Conservation (phyloP, 1,140 invertebrate genomes). For the Cecropterus lyciades region DNA sequence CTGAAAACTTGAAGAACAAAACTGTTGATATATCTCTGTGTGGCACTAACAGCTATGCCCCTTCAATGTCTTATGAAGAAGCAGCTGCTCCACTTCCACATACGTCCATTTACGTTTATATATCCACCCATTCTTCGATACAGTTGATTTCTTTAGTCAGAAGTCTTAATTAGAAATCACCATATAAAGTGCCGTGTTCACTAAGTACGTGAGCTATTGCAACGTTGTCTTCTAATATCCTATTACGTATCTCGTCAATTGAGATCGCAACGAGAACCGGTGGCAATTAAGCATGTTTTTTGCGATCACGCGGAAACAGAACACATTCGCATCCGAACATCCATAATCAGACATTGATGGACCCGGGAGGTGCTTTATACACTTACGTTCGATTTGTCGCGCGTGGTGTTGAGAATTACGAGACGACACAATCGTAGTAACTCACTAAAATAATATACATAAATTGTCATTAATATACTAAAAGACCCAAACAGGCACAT, state of each 20-base stretch:
- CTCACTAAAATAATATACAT: no score
- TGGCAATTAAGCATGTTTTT: constrained; percentile 33
- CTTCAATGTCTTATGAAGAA: no score
- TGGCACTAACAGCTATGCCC: no score
- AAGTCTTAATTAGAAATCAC: constrained; percentile 30
- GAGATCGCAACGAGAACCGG: constrained; percentile 29
- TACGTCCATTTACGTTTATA: neutral
- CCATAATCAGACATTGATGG: constrained; percentile 28
- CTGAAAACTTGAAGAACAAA: no score
- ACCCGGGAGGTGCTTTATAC: constrained; percentile 12
- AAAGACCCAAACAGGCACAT: no score
- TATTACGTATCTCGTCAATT: constrained; percentile 23
- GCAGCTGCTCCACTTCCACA: no score
- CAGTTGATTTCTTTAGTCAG: constrained; percentile 12
- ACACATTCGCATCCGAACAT: constrained; percentile 26
- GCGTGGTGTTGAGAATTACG: no score
- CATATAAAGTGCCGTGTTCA: constrained; percentile 22
- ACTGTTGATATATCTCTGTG: no score
- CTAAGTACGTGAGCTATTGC: constrained; percentile 12
- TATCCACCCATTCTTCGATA: constrained; percentile 4
- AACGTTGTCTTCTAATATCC: constrained; percentile 32
- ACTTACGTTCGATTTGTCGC: neutral
- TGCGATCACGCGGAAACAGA: constrained; percentile 27
- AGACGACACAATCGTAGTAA: no score
- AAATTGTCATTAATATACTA: no score